phyloP scores from a whole-genome alignment of 92 coral and sea anemone species.

The Phenganax subtilis region DNA sequence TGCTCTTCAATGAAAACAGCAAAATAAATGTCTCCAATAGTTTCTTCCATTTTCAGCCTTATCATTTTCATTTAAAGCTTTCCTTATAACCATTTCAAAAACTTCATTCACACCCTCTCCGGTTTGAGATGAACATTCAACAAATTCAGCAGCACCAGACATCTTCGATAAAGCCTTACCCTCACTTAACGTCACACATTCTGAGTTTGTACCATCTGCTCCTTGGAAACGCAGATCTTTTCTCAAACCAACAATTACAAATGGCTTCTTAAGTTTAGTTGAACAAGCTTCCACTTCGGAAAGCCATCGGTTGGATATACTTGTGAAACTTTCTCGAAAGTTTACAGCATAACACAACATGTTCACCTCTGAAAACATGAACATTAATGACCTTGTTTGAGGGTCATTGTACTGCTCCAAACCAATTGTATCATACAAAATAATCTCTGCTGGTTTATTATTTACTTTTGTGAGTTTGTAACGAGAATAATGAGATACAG shows the following conservation, averaged over 20 bases:
- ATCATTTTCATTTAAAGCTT: too few species aligned
- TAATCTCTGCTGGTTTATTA: background rate
- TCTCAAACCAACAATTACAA: background rate
- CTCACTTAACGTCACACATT: background rate
- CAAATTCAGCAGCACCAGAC: background rate
- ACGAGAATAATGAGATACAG: background rate
- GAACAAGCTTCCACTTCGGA: background rate
- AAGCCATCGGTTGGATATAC: background rate
- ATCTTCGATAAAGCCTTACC: background rate
- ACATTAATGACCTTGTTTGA: background rate
- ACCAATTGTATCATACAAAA: background rate
- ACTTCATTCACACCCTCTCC: background rate
- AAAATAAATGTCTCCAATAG: too few species aligned
- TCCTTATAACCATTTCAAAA: background rate
- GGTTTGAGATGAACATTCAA: background rate
- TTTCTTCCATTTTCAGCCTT: too few species aligned
- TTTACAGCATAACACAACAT: background rate
- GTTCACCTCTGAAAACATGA: background rate
- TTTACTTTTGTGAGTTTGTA: background rate
- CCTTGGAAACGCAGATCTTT: background rate
- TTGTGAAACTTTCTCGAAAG: background rate
- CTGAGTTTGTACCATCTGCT: too few species aligned
- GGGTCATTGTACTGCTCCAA: background rate
- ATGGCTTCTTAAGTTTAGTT: background rate
- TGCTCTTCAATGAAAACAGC: background rate